Evolutionary conservation across 2,888 invertebrate genomes (phyloP).

Genomic region (Toxonevra muliebris): DNA sequence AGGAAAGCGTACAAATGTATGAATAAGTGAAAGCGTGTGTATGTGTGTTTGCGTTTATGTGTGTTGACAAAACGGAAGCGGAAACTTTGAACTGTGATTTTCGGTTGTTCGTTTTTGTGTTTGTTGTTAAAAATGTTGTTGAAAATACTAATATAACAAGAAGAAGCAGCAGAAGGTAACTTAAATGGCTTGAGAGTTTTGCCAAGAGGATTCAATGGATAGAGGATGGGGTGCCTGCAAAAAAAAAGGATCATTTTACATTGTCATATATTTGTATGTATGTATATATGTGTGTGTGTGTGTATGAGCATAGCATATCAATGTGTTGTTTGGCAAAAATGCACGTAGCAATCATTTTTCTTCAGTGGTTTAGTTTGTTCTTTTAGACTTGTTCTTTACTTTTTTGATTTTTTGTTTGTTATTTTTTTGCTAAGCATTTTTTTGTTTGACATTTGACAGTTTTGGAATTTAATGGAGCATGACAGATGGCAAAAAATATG

Average conservation of each 20-base stretch:
- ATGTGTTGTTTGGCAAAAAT: slow-evolving; percentile 21
- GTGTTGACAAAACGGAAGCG: slow-evolving; percentile 7
- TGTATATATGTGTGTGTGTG: not conserved
- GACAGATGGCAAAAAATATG: slow-evolving; percentile 35
- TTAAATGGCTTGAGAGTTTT: too few species aligned
- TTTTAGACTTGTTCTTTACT: slow-evolving; percentile 14
- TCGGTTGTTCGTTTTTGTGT: too few species aligned
- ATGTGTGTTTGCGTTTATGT: not conserved
- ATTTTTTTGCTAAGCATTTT: slow-evolving; percentile 9
- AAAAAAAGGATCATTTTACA: too few species aligned
- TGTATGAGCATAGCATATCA: not conserved
- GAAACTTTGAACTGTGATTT: slow-evolving; percentile 23
- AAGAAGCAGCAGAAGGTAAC: too few species aligned
- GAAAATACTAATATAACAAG: too few species aligned
- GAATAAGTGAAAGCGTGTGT: not conserved
- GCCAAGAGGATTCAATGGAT: too few species aligned
- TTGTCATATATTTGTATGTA: not conserved
- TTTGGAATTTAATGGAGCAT: slow-evolving; percentile 36
- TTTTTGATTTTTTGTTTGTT: not conserved
- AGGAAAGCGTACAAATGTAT: not conserved
- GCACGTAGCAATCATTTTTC: slow-evolving; percentile 33
- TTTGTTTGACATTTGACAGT: slow-evolving; percentile 35
- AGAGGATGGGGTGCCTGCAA: too few species aligned
- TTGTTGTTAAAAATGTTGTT: too few species aligned
- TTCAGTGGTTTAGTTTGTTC: slow-evolving; percentile 25